phyloP scores from a whole-genome alignment of 2,113 vertebrate genomes.

The Phoxinus phoxinus region DNA sequence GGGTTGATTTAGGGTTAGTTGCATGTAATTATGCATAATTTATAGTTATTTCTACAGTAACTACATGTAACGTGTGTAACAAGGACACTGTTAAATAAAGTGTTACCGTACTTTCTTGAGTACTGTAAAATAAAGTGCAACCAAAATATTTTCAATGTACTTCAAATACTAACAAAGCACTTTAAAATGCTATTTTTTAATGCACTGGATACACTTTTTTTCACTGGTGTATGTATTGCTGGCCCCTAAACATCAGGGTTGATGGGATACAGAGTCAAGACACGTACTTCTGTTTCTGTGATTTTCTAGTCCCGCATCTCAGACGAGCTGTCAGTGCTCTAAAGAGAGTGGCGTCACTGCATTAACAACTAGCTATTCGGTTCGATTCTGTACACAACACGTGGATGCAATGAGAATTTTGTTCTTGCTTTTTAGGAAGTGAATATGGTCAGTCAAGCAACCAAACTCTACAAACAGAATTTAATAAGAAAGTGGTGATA shows the following conservation, averaged over 20 bases:
- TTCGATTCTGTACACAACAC: constrained; percentile 19
- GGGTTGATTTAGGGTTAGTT: too few relatives aligned
- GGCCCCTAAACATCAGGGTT: background rate
- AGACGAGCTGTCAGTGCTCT: constrained; percentile 10
- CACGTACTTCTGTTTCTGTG: constrained; percentile 1
- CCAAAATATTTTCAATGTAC: background rate
- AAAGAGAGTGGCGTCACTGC: constrained; percentile 15
- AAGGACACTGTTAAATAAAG: too few relatives aligned
- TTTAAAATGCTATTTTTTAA: background rate
- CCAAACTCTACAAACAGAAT: background rate
- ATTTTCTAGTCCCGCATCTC: background rate
- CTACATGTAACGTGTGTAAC: too few relatives aligned
- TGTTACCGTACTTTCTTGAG: too few relatives aligned
- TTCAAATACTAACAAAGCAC: background rate
- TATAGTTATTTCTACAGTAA: too few relatives aligned
- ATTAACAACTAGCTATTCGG: constrained; percentile 22
- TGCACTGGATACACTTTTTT: background rate
- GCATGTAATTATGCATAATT: too few relatives aligned
- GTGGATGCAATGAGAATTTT: constrained; percentile 2
- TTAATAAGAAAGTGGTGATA: background rate
- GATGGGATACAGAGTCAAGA: constrained; percentile 14
- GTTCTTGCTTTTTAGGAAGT: background rate
- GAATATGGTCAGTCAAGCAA: background rate
- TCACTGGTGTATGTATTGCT: background rate
- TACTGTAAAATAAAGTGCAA: background rate